These are phyloP conservation scores for Columba janthina DNA, from an alignment of 2,113 vertebrate genomes.

Conservation along the genomic window DNA sequence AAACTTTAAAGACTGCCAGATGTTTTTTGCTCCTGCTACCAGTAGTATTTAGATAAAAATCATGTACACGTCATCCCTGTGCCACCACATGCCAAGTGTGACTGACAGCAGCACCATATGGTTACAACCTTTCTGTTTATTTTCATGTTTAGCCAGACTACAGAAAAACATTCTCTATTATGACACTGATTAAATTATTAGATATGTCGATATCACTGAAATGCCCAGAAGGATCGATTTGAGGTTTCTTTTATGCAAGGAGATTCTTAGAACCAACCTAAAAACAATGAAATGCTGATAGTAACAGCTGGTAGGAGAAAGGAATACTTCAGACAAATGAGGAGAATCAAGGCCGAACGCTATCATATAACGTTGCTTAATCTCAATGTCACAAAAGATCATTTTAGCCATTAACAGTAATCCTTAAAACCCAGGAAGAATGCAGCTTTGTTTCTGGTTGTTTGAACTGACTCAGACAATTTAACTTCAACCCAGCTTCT, in stretches of 20 bases:
- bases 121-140: background rate
- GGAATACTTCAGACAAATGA: background rate
- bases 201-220: background rate
- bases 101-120: background rate
- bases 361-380: slow-evolving; percentile 42
- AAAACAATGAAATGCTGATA: slow-evolving; percentile 1
- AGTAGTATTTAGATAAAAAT: background rate
- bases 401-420: slow-evolving; percentile 58
- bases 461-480: slow-evolving; percentile 66
- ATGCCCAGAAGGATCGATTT: background rate
- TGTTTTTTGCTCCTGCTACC: background rate
- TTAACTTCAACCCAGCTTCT: slow-evolving; percentile 66
- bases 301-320: slow-evolving; percentile 53
- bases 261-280: background rate
- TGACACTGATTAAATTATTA: background rate
- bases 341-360: slow-evolving; percentile 3
- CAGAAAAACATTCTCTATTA: background rate
- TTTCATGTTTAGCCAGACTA: background rate
- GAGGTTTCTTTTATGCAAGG: slow-evolving; percentile 6
- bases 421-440: slow-evolving; percentile 58
- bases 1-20: background rate
- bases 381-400: slow-evolving; percentile 36
- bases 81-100: background rate
- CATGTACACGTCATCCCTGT: background rate
- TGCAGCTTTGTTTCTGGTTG: slow-evolving; percentile 61